Evolutionary conservation across 2,113 vertebrate species (phyloP).

Genomic region (Python bivittatus): DNA sequence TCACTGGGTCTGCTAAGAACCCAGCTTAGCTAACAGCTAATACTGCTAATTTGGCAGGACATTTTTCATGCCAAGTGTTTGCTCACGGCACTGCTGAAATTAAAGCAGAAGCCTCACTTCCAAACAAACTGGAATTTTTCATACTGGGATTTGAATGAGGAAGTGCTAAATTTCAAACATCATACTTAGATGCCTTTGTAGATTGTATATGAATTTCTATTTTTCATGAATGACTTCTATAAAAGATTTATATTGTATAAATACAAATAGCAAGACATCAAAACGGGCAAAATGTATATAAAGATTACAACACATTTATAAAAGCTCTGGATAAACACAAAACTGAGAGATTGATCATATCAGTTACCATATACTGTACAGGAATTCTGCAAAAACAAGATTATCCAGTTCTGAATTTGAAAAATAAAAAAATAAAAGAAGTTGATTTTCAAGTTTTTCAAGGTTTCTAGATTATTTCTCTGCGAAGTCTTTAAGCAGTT

Average conservation of each 20-base stretch:
- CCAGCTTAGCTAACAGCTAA: neutral
- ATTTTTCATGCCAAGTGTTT: neutral
- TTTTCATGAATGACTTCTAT: neutral
- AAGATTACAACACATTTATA: neutral
- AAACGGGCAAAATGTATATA: neutral
- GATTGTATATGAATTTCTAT: neutral
- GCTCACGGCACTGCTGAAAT: neutral
- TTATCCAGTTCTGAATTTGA: neutral
- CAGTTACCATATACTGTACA: neutral
- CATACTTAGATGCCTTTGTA: neutral
- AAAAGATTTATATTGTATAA: neutral
- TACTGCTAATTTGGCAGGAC: neutral
- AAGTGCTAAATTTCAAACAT: neutral
- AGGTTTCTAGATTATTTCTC: neutral
- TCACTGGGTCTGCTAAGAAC: neutral
- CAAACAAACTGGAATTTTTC: neutral
- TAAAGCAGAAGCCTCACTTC: neutral
- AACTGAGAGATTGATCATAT: neutral
- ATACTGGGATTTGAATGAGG: neutral
- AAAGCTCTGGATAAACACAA: neutral
- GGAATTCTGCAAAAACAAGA: neutral
- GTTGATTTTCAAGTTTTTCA: constrained; percentile 3
- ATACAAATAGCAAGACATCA: neutral
- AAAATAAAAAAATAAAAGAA: neutral
- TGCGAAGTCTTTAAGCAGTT: neutral